These are phyloP conservation scores for Drosophila multiciliata DNA, from an alignment of 2,888 invertebrate genomes.

Conservation along the genomic window DNA sequence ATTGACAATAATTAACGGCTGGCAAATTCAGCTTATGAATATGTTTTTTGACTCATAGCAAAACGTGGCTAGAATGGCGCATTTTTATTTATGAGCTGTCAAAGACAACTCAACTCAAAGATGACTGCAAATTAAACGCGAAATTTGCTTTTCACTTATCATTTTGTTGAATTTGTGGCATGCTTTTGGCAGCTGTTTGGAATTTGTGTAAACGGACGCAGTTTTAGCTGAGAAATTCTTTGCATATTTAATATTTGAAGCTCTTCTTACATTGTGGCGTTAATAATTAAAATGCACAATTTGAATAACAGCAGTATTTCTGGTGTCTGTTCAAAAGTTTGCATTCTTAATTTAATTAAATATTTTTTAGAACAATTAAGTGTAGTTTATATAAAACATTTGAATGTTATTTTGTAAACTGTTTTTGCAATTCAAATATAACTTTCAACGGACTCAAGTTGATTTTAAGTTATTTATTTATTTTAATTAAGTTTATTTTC, in stretches of 20 bases:
- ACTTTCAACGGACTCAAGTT: not conserved
- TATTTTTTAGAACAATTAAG: not conserved
- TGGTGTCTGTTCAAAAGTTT: not conserved
- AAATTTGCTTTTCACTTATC: slow-evolving; percentile 46
- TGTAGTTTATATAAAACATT: not conserved
- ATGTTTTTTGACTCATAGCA: not conserved
- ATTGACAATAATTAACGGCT: slow-evolving; percentile 34
- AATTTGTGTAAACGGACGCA: not conserved
- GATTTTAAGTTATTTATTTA: not conserved
- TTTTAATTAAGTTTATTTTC: not conserved
- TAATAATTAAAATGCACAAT: not conserved
- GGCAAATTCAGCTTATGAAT: slow-evolving; percentile 27
- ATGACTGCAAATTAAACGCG: slow-evolving; percentile 55
- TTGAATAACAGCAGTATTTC: not conserved
- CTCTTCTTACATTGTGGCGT: not conserved
- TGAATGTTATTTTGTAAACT: not conserved
- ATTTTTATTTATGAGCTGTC: slow-evolving; percentile 68
- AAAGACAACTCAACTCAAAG: slow-evolving; percentile 46
- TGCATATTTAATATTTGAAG: not conserved
- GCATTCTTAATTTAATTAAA: not conserved
- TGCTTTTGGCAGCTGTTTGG: not conserved
- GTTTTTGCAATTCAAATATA: not conserved
- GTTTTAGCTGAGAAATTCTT: not conserved
- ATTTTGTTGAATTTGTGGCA: slow-evolving; percentile 15
- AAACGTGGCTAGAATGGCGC: slow-evolving; percentile 3